Conservation (phyloP, 2,797 vertebrate species). For the Poecilia wingei region DNA sequence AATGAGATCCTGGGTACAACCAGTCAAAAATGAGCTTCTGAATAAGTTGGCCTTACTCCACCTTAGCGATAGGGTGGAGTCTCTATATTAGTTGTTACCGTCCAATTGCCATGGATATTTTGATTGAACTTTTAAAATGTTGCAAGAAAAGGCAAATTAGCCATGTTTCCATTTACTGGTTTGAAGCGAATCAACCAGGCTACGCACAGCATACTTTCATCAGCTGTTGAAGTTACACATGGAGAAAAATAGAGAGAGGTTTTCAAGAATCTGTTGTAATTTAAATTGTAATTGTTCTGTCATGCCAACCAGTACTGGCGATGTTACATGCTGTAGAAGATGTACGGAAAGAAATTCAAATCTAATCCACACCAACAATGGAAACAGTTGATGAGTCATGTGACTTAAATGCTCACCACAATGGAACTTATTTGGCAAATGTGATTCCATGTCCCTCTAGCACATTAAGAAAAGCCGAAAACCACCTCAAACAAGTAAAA, state of each 20-base stretch:
- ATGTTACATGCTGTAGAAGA: background rate
- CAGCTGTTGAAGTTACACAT: background rate
- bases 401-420: background rate
- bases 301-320: background rate
- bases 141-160: background rate
- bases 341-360: background rate
- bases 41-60: background rate
- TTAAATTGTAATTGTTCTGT: background rate
- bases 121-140: background rate
- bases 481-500: background rate
- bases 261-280: background rate
- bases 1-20: background rate
- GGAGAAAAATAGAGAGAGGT: background rate
- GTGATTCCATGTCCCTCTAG: background rate
- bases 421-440: background rate
- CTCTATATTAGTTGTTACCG: background rate
- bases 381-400: background rate
- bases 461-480: background rate
- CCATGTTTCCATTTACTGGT: background rate
- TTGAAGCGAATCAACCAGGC: background rate
- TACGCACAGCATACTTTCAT: background rate
- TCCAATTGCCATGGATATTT: background rate
- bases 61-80: background rate
- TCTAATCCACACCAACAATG: background rate
- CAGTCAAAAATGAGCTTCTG: background rate